Percentiles rank a stretch among this genome's conserved stretches.
Conservation (phyloP, 1,140 invertebrate genomes). For the Drosophila murphyi region DNA sequence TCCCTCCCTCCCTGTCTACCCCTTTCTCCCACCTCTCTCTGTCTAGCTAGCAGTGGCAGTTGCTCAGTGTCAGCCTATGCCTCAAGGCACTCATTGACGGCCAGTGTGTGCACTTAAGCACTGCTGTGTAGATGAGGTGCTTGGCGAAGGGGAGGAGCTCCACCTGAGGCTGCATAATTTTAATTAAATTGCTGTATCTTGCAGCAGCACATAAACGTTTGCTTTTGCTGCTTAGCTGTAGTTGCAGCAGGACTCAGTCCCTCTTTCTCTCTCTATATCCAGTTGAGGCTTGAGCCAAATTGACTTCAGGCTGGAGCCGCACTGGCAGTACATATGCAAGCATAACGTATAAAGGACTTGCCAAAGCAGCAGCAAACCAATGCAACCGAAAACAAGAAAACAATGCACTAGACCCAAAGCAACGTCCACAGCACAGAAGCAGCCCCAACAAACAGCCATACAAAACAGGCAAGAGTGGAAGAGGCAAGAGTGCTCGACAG, state of each 20-base stretch:
- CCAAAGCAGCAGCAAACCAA: slow-evolving; percentile 29
- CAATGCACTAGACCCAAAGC: slow-evolving; percentile 39
- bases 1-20: no score
- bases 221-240: slow-evolving; percentile 1
- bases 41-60: slow-evolving; percentile 6
- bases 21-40: background rate
- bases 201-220: slow-evolving; percentile 11
- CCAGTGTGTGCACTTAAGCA: slow-evolving; percentile 43
- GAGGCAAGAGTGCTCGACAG: background rate
- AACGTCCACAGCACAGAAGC: slow-evolving; percentile 20
- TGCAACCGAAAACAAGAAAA: slow-evolving; percentile 40
- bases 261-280: slow-evolving; percentile 54
- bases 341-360: slow-evolving; percentile 73
- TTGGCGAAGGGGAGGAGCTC: background rate
- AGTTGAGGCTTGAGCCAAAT: slow-evolving; percentile 22
- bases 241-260: slow-evolving; percentile 7
- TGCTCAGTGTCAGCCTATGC: slow-evolving; percentile 25
- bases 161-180: slow-evolving; percentile 49
- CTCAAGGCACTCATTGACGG: slow-evolving; percentile 43
- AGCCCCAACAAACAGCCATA: slow-evolving; percentile 20
- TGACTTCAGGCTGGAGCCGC: slow-evolving; percentile 3
- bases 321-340: slow-evolving; percentile 26
- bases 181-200: slow-evolving; percentile 66
- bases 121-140: background rate
- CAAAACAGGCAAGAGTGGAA: background rate